Conservation (phyloP, 2,113 vertebrate species). For the Pogonocichla stellata region DNA sequence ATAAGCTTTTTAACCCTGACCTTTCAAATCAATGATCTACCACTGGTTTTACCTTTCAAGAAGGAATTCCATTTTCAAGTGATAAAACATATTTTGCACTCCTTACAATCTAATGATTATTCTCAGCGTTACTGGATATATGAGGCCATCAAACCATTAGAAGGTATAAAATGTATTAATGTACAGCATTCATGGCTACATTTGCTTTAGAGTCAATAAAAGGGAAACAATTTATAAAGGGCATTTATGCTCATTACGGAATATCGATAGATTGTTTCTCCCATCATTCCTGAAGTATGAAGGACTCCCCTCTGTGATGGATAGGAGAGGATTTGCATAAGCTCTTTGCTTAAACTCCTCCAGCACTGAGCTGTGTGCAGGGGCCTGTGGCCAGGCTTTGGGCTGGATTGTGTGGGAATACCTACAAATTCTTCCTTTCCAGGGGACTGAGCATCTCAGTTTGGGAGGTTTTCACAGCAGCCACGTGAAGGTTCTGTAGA, state of each 20-base stretch:
- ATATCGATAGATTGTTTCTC: conserved; percentile 70
- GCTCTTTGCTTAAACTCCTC: neutral
- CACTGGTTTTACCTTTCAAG: conserved; percentile 74
- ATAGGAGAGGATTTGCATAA: conserved; percentile 40
- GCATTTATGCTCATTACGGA: conserved; percentile 60
- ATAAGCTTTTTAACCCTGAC: conserved; percentile 76
- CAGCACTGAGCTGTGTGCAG: neutral
- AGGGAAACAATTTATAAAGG: conserved; percentile 74
- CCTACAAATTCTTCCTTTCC: neutral
- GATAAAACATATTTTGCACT: conserved; percentile 72
- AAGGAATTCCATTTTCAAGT: conserved; percentile 74
- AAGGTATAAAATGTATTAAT: conserved; percentile 73
- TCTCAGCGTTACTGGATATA: conserved; percentile 67
- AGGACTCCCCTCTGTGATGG: conserved; percentile 44
- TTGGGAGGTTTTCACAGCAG: neutral
- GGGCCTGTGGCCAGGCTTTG: neutral
- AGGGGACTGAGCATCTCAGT: neutral
- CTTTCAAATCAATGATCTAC: conserved; percentile 75
- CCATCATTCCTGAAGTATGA: conserved; percentile 60
- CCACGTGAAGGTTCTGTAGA: neutral
- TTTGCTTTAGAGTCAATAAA: conserved; percentile 79
- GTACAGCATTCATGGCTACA: conserved; percentile 61
- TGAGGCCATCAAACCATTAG: conserved; percentile 74
- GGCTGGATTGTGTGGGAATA: neutral
- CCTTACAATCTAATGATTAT: conserved; percentile 71